phyloP scores from a whole-genome alignment of 2,888 invertebrate genomes.

The Oconnorella tubifera region DNA sequence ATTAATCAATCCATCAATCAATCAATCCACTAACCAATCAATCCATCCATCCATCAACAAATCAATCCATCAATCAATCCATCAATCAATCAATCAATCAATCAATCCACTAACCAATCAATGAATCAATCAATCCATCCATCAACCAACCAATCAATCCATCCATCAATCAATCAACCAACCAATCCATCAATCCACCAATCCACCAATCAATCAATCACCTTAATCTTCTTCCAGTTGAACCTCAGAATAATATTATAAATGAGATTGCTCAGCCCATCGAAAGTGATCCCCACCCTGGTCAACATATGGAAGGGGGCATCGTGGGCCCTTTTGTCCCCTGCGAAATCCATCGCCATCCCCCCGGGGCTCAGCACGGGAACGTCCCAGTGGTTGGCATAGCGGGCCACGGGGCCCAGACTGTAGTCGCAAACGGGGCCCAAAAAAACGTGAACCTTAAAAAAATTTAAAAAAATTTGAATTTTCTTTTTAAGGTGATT shows the following conservation, averaged over 20 bases:
- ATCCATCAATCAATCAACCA: no score
- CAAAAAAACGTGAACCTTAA: conserved; percentile 41
- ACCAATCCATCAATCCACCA: no score
- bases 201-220: no score
- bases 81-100: no score
- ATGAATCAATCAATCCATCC: no score
- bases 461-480: not conserved
- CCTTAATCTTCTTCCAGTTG: conserved; percentile 19
- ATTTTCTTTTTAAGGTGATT: no score
- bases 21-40: no score
- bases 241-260: conserved; percentile 13
- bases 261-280: conserved; percentile 23
- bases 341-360: conserved; percentile 48
- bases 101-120: no score
- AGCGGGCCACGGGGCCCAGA: conserved; percentile 79
- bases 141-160: no score
- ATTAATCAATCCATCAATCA: no score
- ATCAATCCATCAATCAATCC: no score
- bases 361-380: conserved; percentile 72
- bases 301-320: conserved; percentile 67
- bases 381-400: conserved; percentile 86
- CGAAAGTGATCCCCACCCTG: conserved; percentile 40
- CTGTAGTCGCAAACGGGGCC: conserved; percentile 62
- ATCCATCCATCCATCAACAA: no score
- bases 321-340: conserved; percentile 33